Percentiles rank a stretch among this genome's conserved stretches.
These are phyloP conservation scores for Hemiprocne comata DNA, from an alignment of 2,113 vertebrate genomes.

Conservation along the genomic window DNA sequence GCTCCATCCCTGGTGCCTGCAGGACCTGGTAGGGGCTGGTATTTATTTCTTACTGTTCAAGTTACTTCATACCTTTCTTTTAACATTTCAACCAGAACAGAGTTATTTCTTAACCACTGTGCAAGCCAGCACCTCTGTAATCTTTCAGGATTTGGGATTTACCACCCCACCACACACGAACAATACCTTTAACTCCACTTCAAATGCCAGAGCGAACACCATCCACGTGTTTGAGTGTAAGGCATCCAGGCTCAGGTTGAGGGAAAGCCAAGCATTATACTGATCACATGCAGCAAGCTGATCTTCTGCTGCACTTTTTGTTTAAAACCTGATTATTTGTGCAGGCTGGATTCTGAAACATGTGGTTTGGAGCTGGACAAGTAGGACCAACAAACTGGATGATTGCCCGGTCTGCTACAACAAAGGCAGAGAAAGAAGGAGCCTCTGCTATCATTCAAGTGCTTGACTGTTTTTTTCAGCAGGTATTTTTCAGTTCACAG, in stretches of 20 bases:
- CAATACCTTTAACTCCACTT: background rate
- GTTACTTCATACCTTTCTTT: background rate
- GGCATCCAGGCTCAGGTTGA: background rate
- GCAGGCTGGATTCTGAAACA: background rate
- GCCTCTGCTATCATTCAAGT: background rate
- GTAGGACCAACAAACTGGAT: background rate
- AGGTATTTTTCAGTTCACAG: constrained; percentile 37
- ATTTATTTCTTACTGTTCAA: background rate
- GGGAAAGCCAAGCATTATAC: background rate
- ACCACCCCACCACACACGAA: background rate
- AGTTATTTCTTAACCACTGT: background rate
- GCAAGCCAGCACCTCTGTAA: background rate
- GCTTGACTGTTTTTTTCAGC: background rate
- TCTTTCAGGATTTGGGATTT: background rate
- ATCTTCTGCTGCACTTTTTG: background rate
- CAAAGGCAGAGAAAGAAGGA: background rate
- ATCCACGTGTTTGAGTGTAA: background rate
- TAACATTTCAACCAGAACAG: background rate
- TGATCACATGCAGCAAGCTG: background rate
- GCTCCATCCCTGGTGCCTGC: background rate
- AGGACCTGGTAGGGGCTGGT: background rate
- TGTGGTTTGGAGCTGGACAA: background rate
- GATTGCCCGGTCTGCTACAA: background rate
- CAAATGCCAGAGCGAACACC: background rate
- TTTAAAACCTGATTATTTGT: background rate